Base-by-base conservation (phyloP, 23 tunicate species). In the Phallusia fumigata region DNA sequence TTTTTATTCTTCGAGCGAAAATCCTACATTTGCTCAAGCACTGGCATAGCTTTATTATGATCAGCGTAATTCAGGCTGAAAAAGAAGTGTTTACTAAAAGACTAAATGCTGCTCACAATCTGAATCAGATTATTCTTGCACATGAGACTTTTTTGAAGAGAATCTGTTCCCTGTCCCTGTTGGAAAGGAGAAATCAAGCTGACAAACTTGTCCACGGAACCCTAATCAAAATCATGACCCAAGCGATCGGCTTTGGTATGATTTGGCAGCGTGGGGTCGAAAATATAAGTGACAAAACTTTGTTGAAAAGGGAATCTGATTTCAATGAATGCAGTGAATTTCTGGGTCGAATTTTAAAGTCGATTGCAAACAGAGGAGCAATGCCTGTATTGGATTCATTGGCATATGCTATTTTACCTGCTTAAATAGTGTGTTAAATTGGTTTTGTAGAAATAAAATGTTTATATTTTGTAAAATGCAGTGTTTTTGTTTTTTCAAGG, bases 261-360 rank as follows among this genome's bases (percentile, higher is more conserved):
- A 52, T 83, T n/a, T 91, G 97, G 97, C 73, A 81, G 13, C 34
- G 78, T 21, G 88, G 90, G 1, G 65, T 91, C 3, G 15, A 58
- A 58, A 58, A 58, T 58, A 53, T 84, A 32, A 65, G 53, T 18
- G 76, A 58, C 81, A 84, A 69, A 53, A 78, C 50, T 26, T 53
- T 91, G 73, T 74, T 75, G 50, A 91, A 83, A 76, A 78, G 58
- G 19, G 96, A 91, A 78, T 36, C 88, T 0, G 81, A 84, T 32
- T 93, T 89, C 76, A 91, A 93, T 32, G 97, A 93, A 77, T 93
- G 93, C 76, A 93, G 97, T 81, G 97, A 88, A 53, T 93, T 93
- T 53, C 65, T 93, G 30, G 93, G 90, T 2, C 76, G 84, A 0
- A 88, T 93, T 76, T 79, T 93, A 80, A 80, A 81, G 53, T 84